Percentiles rank a stretch among this genome's conserved stretches.
phyloP scores from a whole-genome alignment of 2,797 vertebrate species.

The Parambassis ranga region DNA sequence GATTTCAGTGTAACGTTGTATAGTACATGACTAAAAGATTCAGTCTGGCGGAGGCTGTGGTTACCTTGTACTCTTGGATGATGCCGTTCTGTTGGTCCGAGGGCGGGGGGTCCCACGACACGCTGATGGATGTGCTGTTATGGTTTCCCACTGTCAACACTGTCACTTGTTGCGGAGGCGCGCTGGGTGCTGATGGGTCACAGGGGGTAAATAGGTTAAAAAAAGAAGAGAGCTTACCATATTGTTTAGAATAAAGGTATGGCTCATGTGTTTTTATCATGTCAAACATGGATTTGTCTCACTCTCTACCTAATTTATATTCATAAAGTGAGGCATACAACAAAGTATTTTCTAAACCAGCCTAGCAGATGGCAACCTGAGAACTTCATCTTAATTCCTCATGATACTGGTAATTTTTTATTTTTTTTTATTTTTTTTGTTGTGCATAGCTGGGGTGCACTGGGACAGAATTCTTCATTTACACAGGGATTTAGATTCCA shows the following conservation, averaged over 20 bases:
- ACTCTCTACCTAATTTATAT: slow-evolving; percentile 51
- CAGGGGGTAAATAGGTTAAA: neutral
- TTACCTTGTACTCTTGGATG: slow-evolving; percentile 98
- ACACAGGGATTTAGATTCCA: slow-evolving; percentile 22
- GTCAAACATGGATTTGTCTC: slow-evolving; percentile 38
- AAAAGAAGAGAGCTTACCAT: neutral
- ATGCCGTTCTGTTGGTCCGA: slow-evolving; percentile 96
- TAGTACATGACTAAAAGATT: slow-evolving; percentile 29
- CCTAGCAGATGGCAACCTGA: slow-evolving; percentile 48
- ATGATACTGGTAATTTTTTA: slow-evolving; percentile 22
- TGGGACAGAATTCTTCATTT: slow-evolving; percentile 6
- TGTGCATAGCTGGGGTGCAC: slow-evolving; percentile 5
- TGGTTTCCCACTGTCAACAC: slow-evolving; percentile 92
- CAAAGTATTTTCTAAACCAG: slow-evolving; percentile 42
- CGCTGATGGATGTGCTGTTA: slow-evolving; percentile 97
- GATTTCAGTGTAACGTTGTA: slow-evolving; percentile 23
- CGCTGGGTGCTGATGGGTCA: slow-evolving; percentile 87
- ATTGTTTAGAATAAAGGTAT: neutral
- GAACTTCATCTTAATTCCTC: slow-evolving; percentile 51
- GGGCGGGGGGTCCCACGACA: slow-evolving; percentile 98
- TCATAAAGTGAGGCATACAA: slow-evolving; percentile 45
- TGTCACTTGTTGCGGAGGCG: slow-evolving; percentile 95
- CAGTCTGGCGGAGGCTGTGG: neutral
- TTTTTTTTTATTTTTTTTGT: no score
- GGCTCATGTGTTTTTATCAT: slow-evolving; percentile 20